A percentile compares a stretch with the other conserved stretches of the same genome.
These are phyloP conservation scores for Ophion ellenae DNA, from an alignment of 2,888 invertebrate species.

Conservation along the genomic window DNA sequence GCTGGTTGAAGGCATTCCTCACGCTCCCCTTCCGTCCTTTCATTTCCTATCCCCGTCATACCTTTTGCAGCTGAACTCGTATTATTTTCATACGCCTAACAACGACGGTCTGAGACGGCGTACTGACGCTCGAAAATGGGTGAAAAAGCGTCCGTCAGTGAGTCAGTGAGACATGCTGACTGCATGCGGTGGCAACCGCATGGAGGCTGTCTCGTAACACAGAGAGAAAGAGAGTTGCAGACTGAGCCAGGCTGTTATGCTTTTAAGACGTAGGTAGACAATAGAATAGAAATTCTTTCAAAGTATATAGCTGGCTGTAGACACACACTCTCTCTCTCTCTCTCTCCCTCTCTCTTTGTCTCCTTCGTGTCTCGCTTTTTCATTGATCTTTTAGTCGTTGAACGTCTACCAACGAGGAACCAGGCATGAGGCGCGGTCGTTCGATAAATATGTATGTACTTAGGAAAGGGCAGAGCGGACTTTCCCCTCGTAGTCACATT, in stretches of 20 bases:
- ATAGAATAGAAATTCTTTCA: constrained; percentile 72
- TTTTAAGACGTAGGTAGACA: constrained; percentile 77
- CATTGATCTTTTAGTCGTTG: constrained; percentile 26
- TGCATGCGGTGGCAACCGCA: constrained; percentile 15
- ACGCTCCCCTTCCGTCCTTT: constrained; percentile 4
- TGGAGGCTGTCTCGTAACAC: constrained; percentile 11
- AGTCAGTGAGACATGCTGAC: constrained; percentile 64
- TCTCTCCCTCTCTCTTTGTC: constrained; percentile 21
- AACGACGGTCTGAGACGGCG: constrained; percentile 43
- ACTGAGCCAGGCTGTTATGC: constrained; percentile 67
- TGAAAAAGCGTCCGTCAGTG: constrained; percentile 67
- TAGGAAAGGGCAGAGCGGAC: constrained; percentile 36
- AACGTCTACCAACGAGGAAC: constrained; percentile 25
- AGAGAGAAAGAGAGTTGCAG: constrained; percentile 38
- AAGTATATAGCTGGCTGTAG: constrained; percentile 55
- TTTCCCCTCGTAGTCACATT: neutral
- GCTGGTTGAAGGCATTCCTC: constrained; percentile 36
- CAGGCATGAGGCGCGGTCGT: constrained; percentile 36
- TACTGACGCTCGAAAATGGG: constrained; percentile 63
- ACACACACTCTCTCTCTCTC: constrained; percentile 16
- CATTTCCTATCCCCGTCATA: neutral
- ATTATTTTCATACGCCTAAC: constrained; percentile 54
- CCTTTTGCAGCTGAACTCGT: neutral
- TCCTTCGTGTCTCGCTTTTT: constrained; percentile 49
- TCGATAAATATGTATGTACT: constrained; percentile 63